A percentile compares a stretch with the other conserved stretches of the same genome.
These are phyloP conservation scores for Agrotis clavis DNA, from an alignment of 2,888 invertebrate genomes.

Conservation along the genomic window DNA sequence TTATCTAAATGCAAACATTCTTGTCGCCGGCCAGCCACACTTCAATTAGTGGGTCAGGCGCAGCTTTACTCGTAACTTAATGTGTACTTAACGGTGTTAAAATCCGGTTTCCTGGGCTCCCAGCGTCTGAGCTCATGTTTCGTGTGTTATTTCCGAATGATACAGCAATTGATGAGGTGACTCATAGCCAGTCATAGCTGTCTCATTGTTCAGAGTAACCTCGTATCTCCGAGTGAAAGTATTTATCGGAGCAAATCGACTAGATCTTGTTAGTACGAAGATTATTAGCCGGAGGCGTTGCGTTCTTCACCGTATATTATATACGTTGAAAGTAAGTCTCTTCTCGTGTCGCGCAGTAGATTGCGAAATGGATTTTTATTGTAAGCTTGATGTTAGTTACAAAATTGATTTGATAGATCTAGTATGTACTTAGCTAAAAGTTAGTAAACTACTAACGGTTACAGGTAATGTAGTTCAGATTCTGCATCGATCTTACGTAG, in stretches of 20 bases:
- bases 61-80: conserved; percentile 77
- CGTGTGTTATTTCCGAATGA: conserved; percentile 62
- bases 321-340: conserved; percentile 37
- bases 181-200: conserved; percentile 68
- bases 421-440: not conserved
- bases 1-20: conserved; percentile 81
- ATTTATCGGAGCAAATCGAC: conserved; percentile 69
- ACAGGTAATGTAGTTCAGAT: not conserved
- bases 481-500: not conserved
- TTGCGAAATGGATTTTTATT: conserved; percentile 6
- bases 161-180: conserved; percentile 68
- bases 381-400: not conserved
- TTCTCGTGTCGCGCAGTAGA: conserved; percentile 14
- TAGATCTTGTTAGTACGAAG: conserved; percentile 58
- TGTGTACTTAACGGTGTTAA: conserved; percentile 84
- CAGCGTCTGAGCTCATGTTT: conserved; percentile 67
- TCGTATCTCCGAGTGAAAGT: conserved; percentile 80
- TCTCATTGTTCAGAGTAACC: conserved; percentile 72
- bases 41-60: conserved; percentile 84
- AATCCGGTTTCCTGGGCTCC: conserved; percentile 79
- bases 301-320: conserved; percentile 41
- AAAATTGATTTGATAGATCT: no score
- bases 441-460: not conserved
- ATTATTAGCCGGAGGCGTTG: conserved; percentile 61
- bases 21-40: conserved; percentile 66